Conservation (phyloP, 2,797 vertebrate genomes). For the Amblyraja radiata region DNA sequence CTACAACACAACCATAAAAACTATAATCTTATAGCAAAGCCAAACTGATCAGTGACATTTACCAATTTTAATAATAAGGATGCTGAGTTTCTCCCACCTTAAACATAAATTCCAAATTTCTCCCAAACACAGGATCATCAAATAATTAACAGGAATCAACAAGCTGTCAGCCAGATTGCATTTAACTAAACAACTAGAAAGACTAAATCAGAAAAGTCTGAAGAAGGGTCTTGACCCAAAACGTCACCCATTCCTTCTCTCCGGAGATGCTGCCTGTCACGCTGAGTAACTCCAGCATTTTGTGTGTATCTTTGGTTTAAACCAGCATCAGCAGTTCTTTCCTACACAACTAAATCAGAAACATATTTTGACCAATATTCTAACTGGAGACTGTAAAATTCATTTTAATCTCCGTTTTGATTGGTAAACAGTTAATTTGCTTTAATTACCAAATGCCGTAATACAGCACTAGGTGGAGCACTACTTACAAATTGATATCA, state of each 20-base stretch:
- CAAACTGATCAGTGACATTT: background rate
- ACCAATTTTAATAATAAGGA: background rate
- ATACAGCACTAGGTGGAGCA: conserved; percentile 22
- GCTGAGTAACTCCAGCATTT: too few species aligned
- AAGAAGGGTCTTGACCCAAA: too few species aligned
- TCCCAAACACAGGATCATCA: background rate
- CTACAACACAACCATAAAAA: background rate
- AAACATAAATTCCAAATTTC: background rate
- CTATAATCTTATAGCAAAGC: background rate
- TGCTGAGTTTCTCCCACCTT: background rate
- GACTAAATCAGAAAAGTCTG: background rate
- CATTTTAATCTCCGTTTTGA: background rate
- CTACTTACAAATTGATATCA: background rate
- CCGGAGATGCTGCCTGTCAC: too few species aligned
- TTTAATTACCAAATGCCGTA: background rate
- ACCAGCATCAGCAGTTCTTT: too few species aligned
- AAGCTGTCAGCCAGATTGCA: background rate
- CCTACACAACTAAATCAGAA: background rate
- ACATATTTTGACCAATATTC: background rate
- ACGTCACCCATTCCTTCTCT: too few species aligned
- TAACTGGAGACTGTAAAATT: background rate
- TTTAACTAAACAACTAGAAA: background rate
- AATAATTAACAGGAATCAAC: background rate
- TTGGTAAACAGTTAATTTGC: background rate
- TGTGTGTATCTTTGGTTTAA: too few species aligned